Base-by-base conservation (phyloP, 2,797 vertebrate genomes). In the Taenioides sp. region DNA sequence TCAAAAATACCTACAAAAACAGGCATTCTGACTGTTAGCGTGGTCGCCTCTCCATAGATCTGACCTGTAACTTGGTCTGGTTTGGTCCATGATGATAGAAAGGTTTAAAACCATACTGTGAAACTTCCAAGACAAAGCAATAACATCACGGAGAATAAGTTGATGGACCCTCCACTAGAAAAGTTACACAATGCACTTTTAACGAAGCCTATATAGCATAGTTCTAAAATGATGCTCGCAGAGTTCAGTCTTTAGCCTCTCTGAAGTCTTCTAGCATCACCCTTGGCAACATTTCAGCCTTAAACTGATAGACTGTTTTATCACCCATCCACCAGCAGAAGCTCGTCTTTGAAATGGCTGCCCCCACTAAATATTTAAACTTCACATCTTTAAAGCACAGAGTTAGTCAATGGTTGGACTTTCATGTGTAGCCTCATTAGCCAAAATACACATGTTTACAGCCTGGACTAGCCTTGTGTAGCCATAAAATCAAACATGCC, bases 321-420 rank as follows among this genome's bases (percentile, higher is more conserved):
- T 27, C 25, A n/a, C 27, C 17, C 20, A 7, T 52, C 23, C 47
- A 5, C 17, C 17, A 17, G 25, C 25, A 28, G 47, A 50, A 65
- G 23, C 22, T 49, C 7, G 49, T 31, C 65, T 66, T 66, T 66
- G 65, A 66, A 52, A 66, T n/a, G 6, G 47, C 47, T 31, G 17
- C 25, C 11, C 65, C 27, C 17, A 31, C 27, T 66, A 66, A 66
- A 66, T 66, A 66, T 66, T 66, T 54, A 25, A 66, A 52, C 25
- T 14, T 9, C 9, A 66, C 17, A 18, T 31, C 64, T 65, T 65
- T 7, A 49, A 16, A 65, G 47, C 14, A 52, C 25, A 31, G 25
- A 14, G 27, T 31, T 14, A n/a, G 52, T 31, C 28, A 49, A 17
- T n/a, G 11, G n/a, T 65, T 27, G 22, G 23, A 3, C 65, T 28